These are phyloP conservation scores for Ichneumon xanthorius DNA, from an alignment of 2,888 invertebrate genomes.

Conservation along the genomic window DNA sequence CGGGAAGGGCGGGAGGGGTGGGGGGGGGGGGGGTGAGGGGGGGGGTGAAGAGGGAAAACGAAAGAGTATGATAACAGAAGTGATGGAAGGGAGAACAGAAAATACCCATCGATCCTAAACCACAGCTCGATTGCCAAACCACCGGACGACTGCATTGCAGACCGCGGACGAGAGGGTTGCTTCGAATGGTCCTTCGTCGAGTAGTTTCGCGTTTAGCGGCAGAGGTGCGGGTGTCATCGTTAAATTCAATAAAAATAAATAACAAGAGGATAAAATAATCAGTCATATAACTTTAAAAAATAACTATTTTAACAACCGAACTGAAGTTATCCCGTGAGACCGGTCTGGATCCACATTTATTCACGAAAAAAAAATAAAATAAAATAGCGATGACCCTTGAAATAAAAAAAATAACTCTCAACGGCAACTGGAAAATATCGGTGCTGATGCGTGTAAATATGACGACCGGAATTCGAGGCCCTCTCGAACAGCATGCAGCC, in stretches of 20 bases:
- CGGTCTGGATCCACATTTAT: neutral
- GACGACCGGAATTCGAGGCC: neutral
- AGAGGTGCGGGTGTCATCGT: constrained; percentile 10
- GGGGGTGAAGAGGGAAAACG: neutral
- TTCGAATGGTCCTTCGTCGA: constrained; percentile 62
- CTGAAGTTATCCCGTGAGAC: neutral
- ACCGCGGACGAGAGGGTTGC: constrained; percentile 63
- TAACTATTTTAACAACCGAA: neutral
- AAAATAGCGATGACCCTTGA: neutral
- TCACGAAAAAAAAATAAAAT: neutral
- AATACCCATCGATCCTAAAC: constrained; percentile 77
- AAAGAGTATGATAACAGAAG: constrained; percentile 22
- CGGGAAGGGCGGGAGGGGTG: neutral
- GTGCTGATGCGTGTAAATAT: neutral
- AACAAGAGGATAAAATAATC: neutral
- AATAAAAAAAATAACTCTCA: neutral
- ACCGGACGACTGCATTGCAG: constrained; percentile 79
- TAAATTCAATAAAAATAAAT: constrained; percentile 10
- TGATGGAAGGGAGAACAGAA: constrained; percentile 13
- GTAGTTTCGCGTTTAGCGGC: neutral
- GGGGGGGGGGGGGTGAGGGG: too few relatives aligned
- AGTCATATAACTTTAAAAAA: neutral
- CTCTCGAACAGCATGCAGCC: neutral
- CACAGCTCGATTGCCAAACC: constrained; percentile 82
- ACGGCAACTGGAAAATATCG: neutral